These are phyloP conservation scores for Anseranas semipalmata DNA, from an alignment of 2,113 vertebrate genomes.

Conservation along the genomic window DNA sequence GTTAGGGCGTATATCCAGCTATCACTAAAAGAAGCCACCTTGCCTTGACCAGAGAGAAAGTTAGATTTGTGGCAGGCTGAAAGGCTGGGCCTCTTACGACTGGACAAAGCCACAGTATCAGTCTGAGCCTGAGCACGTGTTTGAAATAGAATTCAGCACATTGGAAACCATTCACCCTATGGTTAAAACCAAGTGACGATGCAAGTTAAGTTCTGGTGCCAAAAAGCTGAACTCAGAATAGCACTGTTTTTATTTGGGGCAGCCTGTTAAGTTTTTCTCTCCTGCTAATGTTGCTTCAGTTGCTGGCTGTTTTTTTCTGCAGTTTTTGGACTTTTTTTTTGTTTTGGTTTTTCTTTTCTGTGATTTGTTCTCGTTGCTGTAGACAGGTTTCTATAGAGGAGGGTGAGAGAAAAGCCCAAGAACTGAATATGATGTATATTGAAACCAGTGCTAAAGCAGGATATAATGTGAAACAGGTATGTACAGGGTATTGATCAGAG, in stretches of 20 bases:
- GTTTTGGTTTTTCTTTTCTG: conserved; percentile 53
- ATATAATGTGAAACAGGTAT: conserved; percentile 82
- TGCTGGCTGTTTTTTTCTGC: background rate
- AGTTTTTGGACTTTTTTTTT: conserved; percentile 40
- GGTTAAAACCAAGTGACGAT: background rate
- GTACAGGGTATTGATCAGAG: background rate
- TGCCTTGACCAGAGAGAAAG: background rate
- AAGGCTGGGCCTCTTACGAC: background rate
- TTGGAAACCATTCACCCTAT: background rate
- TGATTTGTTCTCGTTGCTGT: conserved; percentile 70
- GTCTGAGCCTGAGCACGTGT: background rate
- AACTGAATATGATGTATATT: conserved; percentile 85
- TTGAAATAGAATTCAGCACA: background rate
- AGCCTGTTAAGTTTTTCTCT: conserved; percentile 17
- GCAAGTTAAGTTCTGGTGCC: background rate
- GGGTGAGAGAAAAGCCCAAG: conserved; percentile 81
- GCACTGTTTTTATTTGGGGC: background rate
- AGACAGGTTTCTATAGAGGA: conserved; percentile 86
- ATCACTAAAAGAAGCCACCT: background rate
- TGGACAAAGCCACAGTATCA: background rate
- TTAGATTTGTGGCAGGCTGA: background rate
- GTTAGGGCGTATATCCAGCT: background rate
- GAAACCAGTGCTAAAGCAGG: conserved; percentile 85
- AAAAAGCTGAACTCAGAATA: conserved; percentile 25
- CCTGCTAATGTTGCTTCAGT: background rate